A percentile compares a stretch with the other conserved stretches of the same genome.
Conservation (phyloP, 2,113 vertebrate species). For the Talpa occidentalis region DNA sequence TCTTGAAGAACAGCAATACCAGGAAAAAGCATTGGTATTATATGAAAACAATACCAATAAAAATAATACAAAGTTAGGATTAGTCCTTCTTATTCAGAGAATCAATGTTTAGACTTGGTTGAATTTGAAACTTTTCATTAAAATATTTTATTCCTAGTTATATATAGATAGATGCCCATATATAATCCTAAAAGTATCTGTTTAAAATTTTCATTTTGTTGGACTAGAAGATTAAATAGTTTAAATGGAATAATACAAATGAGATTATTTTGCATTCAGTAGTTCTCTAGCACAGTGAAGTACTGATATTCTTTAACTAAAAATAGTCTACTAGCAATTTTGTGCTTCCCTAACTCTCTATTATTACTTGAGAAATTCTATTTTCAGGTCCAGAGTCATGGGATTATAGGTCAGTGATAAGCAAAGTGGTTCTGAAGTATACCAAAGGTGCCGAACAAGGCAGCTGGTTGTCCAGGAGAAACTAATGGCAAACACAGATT, state of each 20-base stretch:
- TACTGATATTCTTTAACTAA: background rate
- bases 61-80: background rate
- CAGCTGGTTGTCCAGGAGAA: background rate
- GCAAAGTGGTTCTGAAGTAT: background rate
- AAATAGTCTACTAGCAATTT: background rate
- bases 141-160: conserved; percentile 34
- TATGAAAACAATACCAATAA: background rate
- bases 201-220: conserved; percentile 39
- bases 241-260: background rate
- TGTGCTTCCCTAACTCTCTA: background rate
- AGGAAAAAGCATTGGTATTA: background rate
- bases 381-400: background rate
- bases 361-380: background rate
- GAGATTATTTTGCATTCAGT: background rate
- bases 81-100: background rate
- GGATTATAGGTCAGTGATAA: background rate
- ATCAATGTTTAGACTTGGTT: background rate
- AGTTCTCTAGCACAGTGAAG: background rate
- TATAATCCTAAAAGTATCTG: background rate
- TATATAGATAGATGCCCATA: background rate
- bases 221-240: conserved; percentile 5
- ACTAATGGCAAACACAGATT: background rate
- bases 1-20: conserved; percentile 38
- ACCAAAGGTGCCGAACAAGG: background rate
- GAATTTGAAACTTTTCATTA: conserved; percentile 7